Percentiles rank a stretch among this genome's conserved stretches.
These are phyloP conservation scores for Drosophila anomalata DNA, from an alignment of 2,888 invertebrate species.

Conservation along the genomic window DNA sequence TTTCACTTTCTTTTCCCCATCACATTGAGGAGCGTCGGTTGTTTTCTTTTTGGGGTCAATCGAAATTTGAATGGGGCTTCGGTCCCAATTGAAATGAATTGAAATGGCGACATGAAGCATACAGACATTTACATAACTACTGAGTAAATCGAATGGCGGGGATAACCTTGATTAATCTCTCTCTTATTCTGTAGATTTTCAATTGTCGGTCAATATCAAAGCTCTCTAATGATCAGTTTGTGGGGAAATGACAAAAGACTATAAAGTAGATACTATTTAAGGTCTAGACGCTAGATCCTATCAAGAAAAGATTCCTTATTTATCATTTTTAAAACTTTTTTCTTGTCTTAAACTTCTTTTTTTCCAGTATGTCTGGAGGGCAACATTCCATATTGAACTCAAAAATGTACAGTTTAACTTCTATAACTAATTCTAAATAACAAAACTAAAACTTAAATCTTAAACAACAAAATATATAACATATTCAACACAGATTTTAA, in stretches of 20 bases:
- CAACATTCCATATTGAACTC: conserved; percentile 18
- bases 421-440: neutral
- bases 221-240: conserved; percentile 9
- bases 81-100: conserved; percentile 40
- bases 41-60: conserved; percentile 38
- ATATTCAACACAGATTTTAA: neutral
- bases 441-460: neutral
- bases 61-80: conserved; percentile 27
- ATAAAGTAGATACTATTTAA: neutral
- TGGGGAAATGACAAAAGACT: neutral
- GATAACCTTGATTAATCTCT: conserved; percentile 39
- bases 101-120: conserved; percentile 31
- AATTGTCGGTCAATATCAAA: conserved; percentile 46
- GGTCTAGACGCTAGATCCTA: neutral
- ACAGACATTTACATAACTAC: conserved; percentile 27
- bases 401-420: conserved; percentile 23
- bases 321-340: neutral
- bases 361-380: conserved; percentile 17
- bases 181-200: conserved; percentile 4
- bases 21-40: conserved; percentile 21
- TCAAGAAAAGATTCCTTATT: neutral
- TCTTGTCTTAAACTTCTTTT: neutral
- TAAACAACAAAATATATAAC: neutral
- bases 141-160: conserved; percentile 22
- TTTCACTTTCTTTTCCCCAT: conserved; percentile 36